phyloP scores from a whole-genome alignment of 1,140 invertebrate genomes.

The Agrilus planipennis region DNA sequence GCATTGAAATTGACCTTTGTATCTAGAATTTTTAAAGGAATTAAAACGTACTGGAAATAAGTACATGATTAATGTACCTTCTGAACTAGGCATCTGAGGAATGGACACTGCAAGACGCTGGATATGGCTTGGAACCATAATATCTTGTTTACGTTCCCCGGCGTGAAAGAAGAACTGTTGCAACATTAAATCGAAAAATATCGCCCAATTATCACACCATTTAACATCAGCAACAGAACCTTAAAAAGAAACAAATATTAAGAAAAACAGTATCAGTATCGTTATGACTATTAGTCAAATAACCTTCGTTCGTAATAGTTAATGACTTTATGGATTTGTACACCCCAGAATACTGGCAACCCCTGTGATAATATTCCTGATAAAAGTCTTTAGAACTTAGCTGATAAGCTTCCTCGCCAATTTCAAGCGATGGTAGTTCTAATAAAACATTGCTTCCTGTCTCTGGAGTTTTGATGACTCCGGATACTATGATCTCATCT shows the following conservation, averaged over 20 bases:
- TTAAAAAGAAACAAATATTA: too few relatives aligned
- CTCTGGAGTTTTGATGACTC: constrained; percentile 45
- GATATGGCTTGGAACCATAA: constrained; percentile 22
- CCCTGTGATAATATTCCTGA: constrained; percentile 80
- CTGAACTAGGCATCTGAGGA: constrained; percentile 17
- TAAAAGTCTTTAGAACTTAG: constrained; percentile 69
- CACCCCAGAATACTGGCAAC: constrained; percentile 65
- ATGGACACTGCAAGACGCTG: constrained; percentile 25
- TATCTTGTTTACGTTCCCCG: constrained; percentile 27
- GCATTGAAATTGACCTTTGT: constrained; percentile 24
- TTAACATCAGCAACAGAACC: constrained; percentile 14
- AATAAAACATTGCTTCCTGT: constrained; percentile 31
- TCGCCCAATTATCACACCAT: constrained; percentile 24
- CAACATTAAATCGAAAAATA: constrained; percentile 27
- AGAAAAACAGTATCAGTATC: too few relatives aligned
- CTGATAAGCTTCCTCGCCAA: constrained; percentile 33
- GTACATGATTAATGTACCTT: too few relatives aligned
- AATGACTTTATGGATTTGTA: constrained; percentile 26
- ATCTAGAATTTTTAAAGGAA: constrained; percentile 12
- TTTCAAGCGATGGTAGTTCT: constrained; percentile 32
- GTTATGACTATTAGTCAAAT: neutral
- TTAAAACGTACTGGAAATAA: neutral
- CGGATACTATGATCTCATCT: constrained; percentile 63
- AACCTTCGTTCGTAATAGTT: constrained; percentile 21
- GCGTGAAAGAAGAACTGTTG: constrained; percentile 27